A percentile compares a stretch with the other conserved stretches of the same genome.
Evolutionary conservation across 2,113 vertebrate species (phyloP).

Genomic region (Kobus ellipsiprymnus): DNA sequence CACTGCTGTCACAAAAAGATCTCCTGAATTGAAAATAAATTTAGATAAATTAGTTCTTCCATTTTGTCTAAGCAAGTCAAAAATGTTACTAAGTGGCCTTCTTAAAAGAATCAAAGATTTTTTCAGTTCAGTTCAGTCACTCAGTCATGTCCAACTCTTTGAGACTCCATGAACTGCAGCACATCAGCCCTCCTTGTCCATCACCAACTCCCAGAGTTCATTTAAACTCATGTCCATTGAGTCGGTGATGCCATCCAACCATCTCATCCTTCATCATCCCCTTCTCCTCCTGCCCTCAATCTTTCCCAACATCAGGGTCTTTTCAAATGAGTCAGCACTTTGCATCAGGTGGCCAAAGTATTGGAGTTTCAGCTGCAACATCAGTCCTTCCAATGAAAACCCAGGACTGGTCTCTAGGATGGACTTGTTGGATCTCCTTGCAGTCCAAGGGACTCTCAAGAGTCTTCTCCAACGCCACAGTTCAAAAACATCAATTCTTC

Average conservation of each 20-base stretch:
- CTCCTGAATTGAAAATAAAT: neutral
- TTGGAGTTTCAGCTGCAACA: neutral
- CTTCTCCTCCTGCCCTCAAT: too few relatives aligned
- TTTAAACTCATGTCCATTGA: too few relatives aligned
- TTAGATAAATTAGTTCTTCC: neutral
- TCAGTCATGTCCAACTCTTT: neutral
- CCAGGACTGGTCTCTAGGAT: neutral
- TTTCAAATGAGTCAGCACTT: too few relatives aligned
- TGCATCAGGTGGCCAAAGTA: neutral
- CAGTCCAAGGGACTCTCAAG: neutral
- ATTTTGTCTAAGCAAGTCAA: neutral
- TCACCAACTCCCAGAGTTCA: too few relatives aligned
- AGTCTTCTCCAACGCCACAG: too few relatives aligned
- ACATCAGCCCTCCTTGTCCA: too few relatives aligned
- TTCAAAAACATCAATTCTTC: too few relatives aligned
- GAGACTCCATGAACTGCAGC: too few relatives aligned
- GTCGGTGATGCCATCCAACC: too few relatives aligned
- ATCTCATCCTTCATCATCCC: too few relatives aligned
- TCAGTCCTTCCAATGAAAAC: neutral
- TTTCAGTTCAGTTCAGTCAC: neutral
- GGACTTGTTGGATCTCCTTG: neutral
- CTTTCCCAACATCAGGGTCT: too few relatives aligned
- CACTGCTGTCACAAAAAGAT: neutral
- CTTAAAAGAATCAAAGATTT: neutral
- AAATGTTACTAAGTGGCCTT: neutral